These are phyloP conservation scores for Ooceraea biroi DNA, from an alignment of 1,140 invertebrate genomes.

Conservation along the genomic window DNA sequence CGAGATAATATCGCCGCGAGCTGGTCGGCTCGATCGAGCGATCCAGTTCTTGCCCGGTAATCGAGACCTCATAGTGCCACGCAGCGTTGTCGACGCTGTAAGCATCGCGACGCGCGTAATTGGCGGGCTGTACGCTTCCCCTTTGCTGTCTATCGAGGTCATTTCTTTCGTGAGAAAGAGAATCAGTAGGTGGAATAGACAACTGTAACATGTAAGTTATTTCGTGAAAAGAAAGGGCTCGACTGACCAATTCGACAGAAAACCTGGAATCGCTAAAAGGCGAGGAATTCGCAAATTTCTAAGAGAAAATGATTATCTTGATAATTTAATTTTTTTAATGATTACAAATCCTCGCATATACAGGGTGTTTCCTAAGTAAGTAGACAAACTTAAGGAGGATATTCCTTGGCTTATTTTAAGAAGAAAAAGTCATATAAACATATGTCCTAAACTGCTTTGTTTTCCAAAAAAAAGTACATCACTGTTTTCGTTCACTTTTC, in stretches of 20 bases:
- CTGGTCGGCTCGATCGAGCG: slow-evolving; percentile 36
- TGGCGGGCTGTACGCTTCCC: slow-evolving; percentile 36
- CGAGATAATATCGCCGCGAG: slow-evolving; percentile 65
- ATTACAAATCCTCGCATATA: too few relatives aligned
- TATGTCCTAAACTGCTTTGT: too few relatives aligned
- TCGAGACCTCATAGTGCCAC: slow-evolving; percentile 54
- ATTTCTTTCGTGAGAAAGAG: slow-evolving; percentile 8
- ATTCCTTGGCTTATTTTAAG: too few relatives aligned
- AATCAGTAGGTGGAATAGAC: background rate
- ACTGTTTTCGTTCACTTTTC: too few relatives aligned
- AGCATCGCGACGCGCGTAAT: slow-evolving; percentile 47
- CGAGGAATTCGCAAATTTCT: too few relatives aligned
- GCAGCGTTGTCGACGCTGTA: slow-evolving; percentile 33
- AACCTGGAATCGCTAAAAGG: slow-evolving; percentile 1
- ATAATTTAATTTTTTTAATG: too few relatives aligned
- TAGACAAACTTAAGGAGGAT: too few relatives aligned
- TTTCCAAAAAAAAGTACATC: too few relatives aligned
- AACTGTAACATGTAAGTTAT: background rate
- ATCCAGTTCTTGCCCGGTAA: slow-evolving; percentile 59
- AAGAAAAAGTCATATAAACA: too few relatives aligned
- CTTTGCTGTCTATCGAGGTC: slow-evolving; percentile 23
- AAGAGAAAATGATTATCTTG: too few relatives aligned
- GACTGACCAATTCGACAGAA: background rate
- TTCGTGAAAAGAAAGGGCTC: background rate
- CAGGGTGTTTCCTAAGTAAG: too few relatives aligned